Evolutionary conservation across 2,113 vertebrate genomes (phyloP), one percentile per base, ranked within the genome.

Genomic region (Probosciger aterrimus): DNA sequence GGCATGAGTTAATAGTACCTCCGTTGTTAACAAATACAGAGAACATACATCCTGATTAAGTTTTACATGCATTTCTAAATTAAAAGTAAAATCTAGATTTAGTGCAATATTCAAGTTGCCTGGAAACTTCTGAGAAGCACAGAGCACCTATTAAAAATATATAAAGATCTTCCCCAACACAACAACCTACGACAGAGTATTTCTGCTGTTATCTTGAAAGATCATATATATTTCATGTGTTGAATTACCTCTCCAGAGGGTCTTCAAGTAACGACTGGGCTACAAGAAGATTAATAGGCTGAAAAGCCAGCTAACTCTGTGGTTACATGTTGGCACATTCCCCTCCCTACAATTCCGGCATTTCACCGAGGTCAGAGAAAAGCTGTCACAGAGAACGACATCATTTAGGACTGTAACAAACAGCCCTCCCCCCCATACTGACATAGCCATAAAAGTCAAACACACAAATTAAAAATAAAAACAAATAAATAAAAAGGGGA

Each of bases 311-410:
- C 46, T 64, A 82, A 92, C 82, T 82, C 79, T 3, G 92, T 10
- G 17, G 90, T 70, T 95, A 65, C n/a, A 9, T 65, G 92, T 23
- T 46, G 69, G 81, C 81, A 88, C 43, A 55, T 47, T 93, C 78
- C 57, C 65, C 70, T 68, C 74, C 57, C 87, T 87, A 76, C 65
- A 75, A 91, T 87, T 90, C 74, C 62, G 87, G 90, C 85, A 93
- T 93, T 95, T 94, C 87, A 55, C 47, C 43, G 78, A 87, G 55
- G 77, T 92, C 92, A 91, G 62, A 79, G 81, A 94, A 90, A 94
- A 96, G 57, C 64, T 92, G 86, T 70, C 95, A 93, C 43, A 65
- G 5, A 92, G 64, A 93, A 28, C 47, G 47, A 68, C 92, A 90
- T 65, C 19, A 70, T 62, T 86, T 30, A 46, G 76, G 53, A 74